These are phyloP conservation scores for Sitobion miscanthi DNA, from an alignment of 1,140 invertebrate species.

Conservation along the genomic window DNA sequence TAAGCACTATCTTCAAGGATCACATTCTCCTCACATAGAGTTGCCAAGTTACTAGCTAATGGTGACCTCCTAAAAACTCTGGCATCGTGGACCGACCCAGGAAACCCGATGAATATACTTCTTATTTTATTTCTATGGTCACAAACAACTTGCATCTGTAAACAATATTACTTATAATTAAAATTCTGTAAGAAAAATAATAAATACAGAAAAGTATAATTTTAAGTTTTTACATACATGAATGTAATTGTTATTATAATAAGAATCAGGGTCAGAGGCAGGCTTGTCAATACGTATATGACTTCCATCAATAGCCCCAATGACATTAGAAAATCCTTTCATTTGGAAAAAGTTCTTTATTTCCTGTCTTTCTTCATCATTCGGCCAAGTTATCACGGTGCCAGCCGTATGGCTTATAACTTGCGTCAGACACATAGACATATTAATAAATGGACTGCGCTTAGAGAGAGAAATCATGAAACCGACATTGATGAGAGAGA, in stretches of 20 bases:
- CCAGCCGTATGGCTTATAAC: background rate
- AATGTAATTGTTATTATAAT: slow-evolving; percentile 33
- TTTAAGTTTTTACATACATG: background rate
- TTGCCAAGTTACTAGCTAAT: background rate
- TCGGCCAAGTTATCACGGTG: background rate
- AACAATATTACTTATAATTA: slow-evolving; percentile 14
- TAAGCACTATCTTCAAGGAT: slow-evolving; percentile 44
- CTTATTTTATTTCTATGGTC: slow-evolving; percentile 36
- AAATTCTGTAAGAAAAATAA: slow-evolving; percentile 34
- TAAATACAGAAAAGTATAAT: background rate
- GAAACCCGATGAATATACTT: slow-evolving; percentile 40
- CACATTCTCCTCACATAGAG: background rate
- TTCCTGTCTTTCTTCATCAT: background rate
- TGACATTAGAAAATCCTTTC: slow-evolving; percentile 23
- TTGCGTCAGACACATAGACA: slow-evolving; percentile 7
- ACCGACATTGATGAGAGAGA: background rate
- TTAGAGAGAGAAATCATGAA: too few relatives aligned
- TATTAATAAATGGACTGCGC: too few relatives aligned
- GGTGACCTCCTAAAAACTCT: slow-evolving; percentile 46
- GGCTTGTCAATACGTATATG: slow-evolving; percentile 1
- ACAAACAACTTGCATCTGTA: slow-evolving; percentile 24
- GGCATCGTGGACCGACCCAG: slow-evolving; percentile 24
- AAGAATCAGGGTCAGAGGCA: slow-evolving; percentile 29
- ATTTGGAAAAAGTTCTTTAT: background rate
- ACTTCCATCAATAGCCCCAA: background rate